Conservation (phyloP, 2,888 invertebrate genomes). For the Cheiracanthium punctorium region DNA sequence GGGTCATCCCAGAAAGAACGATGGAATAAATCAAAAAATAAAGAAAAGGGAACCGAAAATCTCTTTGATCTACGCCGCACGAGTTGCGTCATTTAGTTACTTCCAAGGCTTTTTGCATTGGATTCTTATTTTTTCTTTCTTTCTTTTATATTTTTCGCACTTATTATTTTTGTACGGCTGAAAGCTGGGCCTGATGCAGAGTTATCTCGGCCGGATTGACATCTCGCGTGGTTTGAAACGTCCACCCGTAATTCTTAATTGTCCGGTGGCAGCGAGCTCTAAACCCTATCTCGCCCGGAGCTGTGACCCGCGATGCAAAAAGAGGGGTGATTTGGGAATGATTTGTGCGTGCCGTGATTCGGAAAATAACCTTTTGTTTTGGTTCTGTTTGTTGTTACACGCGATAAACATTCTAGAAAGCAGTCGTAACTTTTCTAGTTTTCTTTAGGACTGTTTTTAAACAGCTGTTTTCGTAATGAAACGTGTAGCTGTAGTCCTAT, state of each 20-base stretch:
- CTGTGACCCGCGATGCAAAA: neutral
- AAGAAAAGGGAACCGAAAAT: constrained; percentile 14
- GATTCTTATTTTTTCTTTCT: neutral
- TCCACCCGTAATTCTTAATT: neutral
- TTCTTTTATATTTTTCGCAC: neutral
- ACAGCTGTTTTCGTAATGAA: too few relatives aligned
- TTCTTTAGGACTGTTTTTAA: too few relatives aligned
- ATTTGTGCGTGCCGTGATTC: too few relatives aligned
- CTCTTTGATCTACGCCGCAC: constrained; percentile 47
- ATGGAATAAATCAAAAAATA: constrained; percentile 4
- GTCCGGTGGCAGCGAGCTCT: neutral
- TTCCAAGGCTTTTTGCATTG: constrained; percentile 1
- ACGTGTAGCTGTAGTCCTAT: too few relatives aligned
- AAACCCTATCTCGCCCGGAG: neutral
- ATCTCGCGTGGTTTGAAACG: neutral
- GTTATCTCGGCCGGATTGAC: neutral
- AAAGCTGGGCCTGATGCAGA: neutral
- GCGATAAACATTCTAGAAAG: too few relatives aligned
- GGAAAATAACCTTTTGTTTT: too few relatives aligned
- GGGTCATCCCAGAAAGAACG: constrained; percentile 33
- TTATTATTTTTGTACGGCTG: neutral
- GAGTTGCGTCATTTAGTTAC: constrained; percentile 38
- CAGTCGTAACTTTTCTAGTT: too few relatives aligned
- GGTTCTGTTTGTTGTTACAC: too few relatives aligned
- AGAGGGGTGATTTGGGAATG: too few relatives aligned